Base-by-base conservation (phyloP, 64 coral and sea anemone genomes). In the Cladopsammia gracilis region DNA sequence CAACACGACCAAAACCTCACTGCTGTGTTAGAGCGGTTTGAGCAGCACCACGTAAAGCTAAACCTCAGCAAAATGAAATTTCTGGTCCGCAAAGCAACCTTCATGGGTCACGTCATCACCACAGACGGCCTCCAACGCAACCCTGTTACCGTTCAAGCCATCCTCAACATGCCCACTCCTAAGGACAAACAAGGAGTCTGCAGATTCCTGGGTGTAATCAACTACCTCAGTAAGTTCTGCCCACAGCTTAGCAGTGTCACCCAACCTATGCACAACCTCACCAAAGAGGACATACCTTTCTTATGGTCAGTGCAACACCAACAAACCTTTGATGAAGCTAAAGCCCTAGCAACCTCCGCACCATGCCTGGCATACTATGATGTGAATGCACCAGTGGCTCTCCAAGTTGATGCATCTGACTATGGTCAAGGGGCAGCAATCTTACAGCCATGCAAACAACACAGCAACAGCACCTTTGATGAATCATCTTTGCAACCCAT, bases 311-410 rank as follows among this genome's bases (percentile, higher is more conserved):
- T 75, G 20, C 81, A 93, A 87, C 91, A 86, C 83, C 71, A 45
- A 87, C 69, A 93, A 85, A 82, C 91, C 64, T 93, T 93, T 58
- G 42, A 85, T 24, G 18, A 88, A 74, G 86, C 86, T 65, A 94
- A 94, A 82, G 50, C 77, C 15, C 61, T 94, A 20, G 86, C 78
- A 61, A 83, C 76, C 50, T 81, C 76, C 72, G 85, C 76, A n/a
- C 85, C 92, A 73, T 81, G 64, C 65, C 62, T 89, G 12, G 22
- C 56, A 15, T 89, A 75, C 73, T 89, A 73, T 56, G 72, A 84
- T 22, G 80, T 84, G 15, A 69, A 34, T 51, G 81, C 81, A 49
- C 64, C 62, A 50, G 64, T 85, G 10, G 24, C 71, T 47, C 90
- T 92, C 42, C 90, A 73, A 64, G 78, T 91, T 8, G 78, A 91